Evolutionary conservation across 2,113 vertebrate species (phyloP).

Genomic region (Sorex fumeus): DNA sequence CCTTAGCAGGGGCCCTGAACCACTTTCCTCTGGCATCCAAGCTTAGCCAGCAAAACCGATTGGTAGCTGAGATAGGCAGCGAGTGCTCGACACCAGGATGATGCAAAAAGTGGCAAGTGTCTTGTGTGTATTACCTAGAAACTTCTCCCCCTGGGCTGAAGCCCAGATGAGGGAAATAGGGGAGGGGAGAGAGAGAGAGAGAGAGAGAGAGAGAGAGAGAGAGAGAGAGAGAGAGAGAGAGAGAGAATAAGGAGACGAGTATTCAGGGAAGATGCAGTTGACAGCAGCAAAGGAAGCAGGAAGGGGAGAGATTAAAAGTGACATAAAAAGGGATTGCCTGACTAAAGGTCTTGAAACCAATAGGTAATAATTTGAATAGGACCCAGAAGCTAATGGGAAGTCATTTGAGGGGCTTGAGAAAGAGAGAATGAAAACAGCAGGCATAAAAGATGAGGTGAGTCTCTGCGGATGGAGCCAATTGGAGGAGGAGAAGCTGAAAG

Average conservation of each 20-base stretch:
- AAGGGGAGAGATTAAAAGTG: slow-evolving; percentile 71
- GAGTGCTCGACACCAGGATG: not conserved
- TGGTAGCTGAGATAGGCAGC: not conserved
- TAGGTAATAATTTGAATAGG: slow-evolving; percentile 75
- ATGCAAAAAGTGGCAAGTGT: not conserved
- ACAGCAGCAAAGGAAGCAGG: slow-evolving; percentile 11
- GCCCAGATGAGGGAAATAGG: not conserved
- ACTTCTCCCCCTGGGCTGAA: not conserved
- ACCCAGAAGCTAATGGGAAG: slow-evolving; percentile 73
- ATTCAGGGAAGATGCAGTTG: slow-evolving; percentile 32
- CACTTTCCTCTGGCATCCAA: not conserved
- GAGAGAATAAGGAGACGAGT: not conserved
- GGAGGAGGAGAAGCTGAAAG: slow-evolving; percentile 25
- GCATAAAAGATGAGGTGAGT: slow-evolving; percentile 46
- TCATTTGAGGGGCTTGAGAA: slow-evolving; percentile 69
- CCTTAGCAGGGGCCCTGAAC: not conserved
- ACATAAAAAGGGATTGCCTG: slow-evolving; percentile 65
- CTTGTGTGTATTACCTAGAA: slow-evolving; percentile 4
- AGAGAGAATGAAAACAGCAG: slow-evolving; percentile 56
- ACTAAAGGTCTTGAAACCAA: slow-evolving; percentile 74
- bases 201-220: not conserved
- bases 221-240: not conserved
- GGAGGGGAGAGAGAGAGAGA: not conserved
- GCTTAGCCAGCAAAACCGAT: not conserved
- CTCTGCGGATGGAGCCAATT: slow-evolving; percentile 54